These are phyloP conservation scores for Chaetorhynchus papuensis DNA, from an alignment of 2,113 vertebrate species.

Conservation along the genomic window DNA sequence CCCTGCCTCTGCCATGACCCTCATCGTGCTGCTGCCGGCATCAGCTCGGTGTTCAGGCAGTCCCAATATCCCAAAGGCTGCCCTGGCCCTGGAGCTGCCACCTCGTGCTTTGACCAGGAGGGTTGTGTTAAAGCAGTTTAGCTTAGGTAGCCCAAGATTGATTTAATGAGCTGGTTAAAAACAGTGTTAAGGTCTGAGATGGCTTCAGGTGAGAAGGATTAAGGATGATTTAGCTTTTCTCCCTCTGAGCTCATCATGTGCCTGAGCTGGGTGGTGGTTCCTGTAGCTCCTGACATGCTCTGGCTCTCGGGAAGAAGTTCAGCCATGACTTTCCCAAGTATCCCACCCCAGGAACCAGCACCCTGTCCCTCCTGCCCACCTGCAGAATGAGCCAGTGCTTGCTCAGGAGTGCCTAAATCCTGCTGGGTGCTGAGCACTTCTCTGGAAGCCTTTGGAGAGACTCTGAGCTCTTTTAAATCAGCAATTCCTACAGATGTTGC, in stretches of 20 bases:
- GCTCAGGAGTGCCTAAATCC: not conserved
- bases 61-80: not conserved
- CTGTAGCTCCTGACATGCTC: not conserved
- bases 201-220: not conserved
- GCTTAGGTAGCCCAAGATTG: not conserved
- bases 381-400: not conserved
- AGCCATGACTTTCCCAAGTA: not conserved
- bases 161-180: not conserved
- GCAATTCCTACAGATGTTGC: not conserved
- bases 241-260: not conserved
- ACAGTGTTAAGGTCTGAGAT: not conserved
- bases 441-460: not conserved
- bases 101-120: not conserved
- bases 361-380: not conserved
- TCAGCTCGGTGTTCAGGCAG: fast-evolving
- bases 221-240: not conserved
- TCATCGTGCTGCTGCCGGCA: fast-evolving
- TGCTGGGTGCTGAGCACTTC: not conserved
- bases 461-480: not conserved
- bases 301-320: not conserved
- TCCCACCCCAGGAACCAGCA: not conserved
- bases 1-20: not conserved
- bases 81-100: not conserved
- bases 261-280: not conserved
- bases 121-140: not conserved